phyloP scores from a whole-genome alignment of 2,888 invertebrate species.

The Seladonia tumulorum region DNA sequence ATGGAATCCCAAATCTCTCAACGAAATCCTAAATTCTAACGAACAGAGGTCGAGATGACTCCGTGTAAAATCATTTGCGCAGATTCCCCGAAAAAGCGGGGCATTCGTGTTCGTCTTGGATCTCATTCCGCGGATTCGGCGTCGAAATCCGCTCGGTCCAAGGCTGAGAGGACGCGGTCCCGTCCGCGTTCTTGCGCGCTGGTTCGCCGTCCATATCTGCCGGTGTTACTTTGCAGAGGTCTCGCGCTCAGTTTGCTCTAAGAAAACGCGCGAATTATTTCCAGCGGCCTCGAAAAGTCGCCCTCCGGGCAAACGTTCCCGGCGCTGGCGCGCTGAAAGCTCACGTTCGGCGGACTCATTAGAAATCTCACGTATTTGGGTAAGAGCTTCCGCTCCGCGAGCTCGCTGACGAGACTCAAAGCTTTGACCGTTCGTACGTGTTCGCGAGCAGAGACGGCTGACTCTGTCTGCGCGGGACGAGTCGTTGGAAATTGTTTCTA shows the following conservation, averaged over 20 bases:
- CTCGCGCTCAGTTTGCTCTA: slow-evolving; percentile 40
- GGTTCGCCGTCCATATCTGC: slow-evolving; percentile 9
- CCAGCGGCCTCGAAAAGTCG: slow-evolving; percentile 47
- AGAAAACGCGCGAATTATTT: slow-evolving; percentile 63
- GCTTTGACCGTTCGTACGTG: slow-evolving; percentile 73
- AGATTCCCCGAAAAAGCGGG: background rate
- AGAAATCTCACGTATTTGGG: slow-evolving; percentile 72
- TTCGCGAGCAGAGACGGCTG: slow-evolving; percentile 51
- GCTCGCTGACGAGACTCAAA: slow-evolving; percentile 69
- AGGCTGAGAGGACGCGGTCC: background rate
- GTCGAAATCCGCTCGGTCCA: background rate
- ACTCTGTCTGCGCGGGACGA: slow-evolving; percentile 52
- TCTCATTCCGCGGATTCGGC: background rate
- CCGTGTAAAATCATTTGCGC: background rate
- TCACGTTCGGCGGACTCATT: slow-evolving; percentile 71
- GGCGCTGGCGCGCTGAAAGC: slow-evolving; percentile 49
- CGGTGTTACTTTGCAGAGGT: slow-evolving; percentile 25
- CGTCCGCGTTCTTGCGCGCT: slow-evolving; percentile 9
- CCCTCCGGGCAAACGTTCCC: slow-evolving; percentile 51
- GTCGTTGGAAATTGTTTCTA: slow-evolving; percentile 62
- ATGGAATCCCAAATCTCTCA: too few species aligned
- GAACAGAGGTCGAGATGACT: background rate
- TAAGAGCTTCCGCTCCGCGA: slow-evolving; percentile 64
- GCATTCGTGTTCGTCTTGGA: background rate
- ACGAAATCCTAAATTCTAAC: too few species aligned